Conservation (phyloP, 2,888 invertebrate genomes). For the Cheilosia urbana region DNA sequence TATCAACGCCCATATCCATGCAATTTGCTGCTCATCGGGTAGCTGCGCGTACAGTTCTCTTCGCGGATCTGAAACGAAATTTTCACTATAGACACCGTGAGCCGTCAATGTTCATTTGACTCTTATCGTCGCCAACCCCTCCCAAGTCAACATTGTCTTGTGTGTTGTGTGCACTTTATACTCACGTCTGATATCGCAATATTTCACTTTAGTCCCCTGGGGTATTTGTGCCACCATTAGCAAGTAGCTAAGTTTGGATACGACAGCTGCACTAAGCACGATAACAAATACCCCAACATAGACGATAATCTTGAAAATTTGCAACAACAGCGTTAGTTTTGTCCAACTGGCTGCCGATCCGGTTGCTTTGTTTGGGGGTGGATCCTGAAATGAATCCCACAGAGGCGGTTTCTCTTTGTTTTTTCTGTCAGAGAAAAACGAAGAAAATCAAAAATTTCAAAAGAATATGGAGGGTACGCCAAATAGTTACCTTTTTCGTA, state of each 20-base stretch:
- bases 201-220: constrained; percentile 85
- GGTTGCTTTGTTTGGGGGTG: constrained; percentile 87
- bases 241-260: constrained; percentile 90
- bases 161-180: constrained; percentile 39
- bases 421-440: constrained; percentile 62
- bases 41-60: constrained; percentile 87
- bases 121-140: constrained; percentile 25
- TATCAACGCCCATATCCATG: constrained; percentile 92
- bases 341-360: constrained; percentile 88
- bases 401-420: constrained; percentile 83
- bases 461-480: background rate
- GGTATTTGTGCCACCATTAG: constrained; percentile 90
- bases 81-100: background rate
- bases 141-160: background rate
- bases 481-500: constrained; percentile 45
- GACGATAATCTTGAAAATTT: constrained; percentile 88
- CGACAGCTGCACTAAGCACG: constrained; percentile 88
- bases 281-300: constrained; percentile 88
- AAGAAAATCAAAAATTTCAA: background rate
- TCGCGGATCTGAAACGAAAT: constrained; percentile 84
- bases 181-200: constrained; percentile 85
- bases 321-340: constrained; percentile 87
- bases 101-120: constrained; percentile 6
- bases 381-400: constrained; percentile 93
- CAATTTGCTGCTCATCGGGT: constrained; percentile 87